Percentiles rank a stretch among this genome's conserved stretches.
phyloP scores from a whole-genome alignment of 1,140 invertebrate species.

The Nilaparvata lugens region DNA sequence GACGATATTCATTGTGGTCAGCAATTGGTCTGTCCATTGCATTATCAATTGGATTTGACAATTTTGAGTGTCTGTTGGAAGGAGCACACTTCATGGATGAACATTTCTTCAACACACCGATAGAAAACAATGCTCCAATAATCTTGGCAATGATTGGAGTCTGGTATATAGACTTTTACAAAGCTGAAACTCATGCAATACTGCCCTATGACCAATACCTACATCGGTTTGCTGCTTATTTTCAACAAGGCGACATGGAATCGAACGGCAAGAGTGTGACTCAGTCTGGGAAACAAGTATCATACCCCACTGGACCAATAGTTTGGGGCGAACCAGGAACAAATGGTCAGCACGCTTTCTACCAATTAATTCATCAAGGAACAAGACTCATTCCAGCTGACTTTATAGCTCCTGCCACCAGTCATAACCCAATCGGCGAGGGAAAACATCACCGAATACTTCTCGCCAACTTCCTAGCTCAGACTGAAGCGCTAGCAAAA shows the following conservation, averaged over 20 bases:
- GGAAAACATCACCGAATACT: conserved; percentile 75
- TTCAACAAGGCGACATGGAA: conserved; percentile 99
- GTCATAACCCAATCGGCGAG: conserved; percentile 82
- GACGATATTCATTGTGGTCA: conserved; percentile 95
- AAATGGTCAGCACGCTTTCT: conserved; percentile 99
- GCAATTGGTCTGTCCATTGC: conserved; percentile 96
- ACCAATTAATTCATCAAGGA: conserved; percentile 91
- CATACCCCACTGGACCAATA: conserved; percentile 83
- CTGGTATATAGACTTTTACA: conserved; percentile 95
- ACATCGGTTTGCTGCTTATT: conserved; percentile 97
- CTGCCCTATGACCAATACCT: conserved; percentile 98
- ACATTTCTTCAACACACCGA: conserved; percentile 78
- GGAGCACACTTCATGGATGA: conserved; percentile 93
- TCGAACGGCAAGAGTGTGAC: conserved; percentile 96
- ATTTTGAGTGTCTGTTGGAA: conserved; percentile 84
- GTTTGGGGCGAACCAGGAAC: conserved; percentile 98
- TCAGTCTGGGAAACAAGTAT: conserved; percentile 60
- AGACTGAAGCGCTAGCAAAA: conserved; percentile 95
- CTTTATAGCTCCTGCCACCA: conserved; percentile 89
- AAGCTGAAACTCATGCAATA: conserved; percentile 90
- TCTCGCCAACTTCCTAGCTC: conserved; percentile 94
- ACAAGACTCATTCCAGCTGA: conserved; percentile 89
- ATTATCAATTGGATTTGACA: conserved; percentile 88
- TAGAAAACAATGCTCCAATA: conserved; percentile 94
- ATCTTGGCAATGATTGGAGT: conserved; percentile 89